Conservation (phyloP, 1,140 invertebrate genomes). For the Musca vetustissima region DNA sequence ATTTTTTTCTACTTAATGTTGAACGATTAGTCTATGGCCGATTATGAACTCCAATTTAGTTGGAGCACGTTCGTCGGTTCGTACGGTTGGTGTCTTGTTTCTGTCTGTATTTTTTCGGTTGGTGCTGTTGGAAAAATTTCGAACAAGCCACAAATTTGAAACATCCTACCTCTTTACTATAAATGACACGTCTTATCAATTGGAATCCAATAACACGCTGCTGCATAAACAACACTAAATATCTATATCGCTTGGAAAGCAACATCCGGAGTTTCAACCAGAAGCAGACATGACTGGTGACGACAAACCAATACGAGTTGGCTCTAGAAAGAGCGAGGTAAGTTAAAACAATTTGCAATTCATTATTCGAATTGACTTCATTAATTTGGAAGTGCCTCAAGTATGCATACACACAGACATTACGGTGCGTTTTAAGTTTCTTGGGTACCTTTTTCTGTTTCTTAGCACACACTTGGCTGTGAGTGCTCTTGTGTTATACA, state of each 20-base stretch:
- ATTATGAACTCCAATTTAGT: too few species aligned
- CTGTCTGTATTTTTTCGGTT: background rate
- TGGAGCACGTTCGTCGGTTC: background rate
- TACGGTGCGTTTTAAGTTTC: slow-evolving; percentile 37
- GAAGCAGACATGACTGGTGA: slow-evolving; percentile 14
- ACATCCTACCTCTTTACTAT: too few species aligned
- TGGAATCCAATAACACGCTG: too few species aligned
- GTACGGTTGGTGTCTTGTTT: background rate
- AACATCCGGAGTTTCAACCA: background rate
- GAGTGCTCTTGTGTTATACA: slow-evolving; percentile 27
- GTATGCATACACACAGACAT: slow-evolving; percentile 29
- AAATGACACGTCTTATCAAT: too few species aligned
- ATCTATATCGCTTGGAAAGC: too few species aligned
- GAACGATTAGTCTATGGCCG: too few species aligned
- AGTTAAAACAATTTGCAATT: slow-evolving; percentile 30
- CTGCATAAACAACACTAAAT: too few species aligned
- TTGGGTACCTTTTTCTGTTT: slow-evolving; percentile 27
- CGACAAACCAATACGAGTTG: slow-evolving; percentile 60
- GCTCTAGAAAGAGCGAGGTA: slow-evolving; percentile 71
- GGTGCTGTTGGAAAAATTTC: too few species aligned
- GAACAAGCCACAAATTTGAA: too few species aligned
- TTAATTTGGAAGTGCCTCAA: slow-evolving; percentile 11
- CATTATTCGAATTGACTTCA: background rate
- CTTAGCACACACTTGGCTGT: slow-evolving; percentile 5
- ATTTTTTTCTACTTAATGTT: too few species aligned